A percentile compares a stretch with the other conserved stretches of the same genome.
Evolutionary conservation across 2,888 invertebrate genomes (phyloP).

Genomic region (Pheosia tremula): DNA sequence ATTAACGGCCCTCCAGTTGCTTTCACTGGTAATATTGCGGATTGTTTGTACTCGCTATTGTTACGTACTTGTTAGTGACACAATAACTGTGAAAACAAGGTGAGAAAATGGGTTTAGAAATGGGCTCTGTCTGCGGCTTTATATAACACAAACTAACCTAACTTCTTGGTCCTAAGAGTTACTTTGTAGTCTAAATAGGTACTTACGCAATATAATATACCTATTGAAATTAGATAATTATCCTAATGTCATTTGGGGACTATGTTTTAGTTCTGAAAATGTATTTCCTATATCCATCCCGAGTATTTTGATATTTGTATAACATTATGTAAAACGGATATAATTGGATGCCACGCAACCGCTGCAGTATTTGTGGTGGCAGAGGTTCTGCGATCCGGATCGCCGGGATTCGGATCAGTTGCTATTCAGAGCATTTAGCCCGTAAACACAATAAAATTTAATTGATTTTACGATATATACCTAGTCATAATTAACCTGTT

Average conservation of each 20-base stretch:
- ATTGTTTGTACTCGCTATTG: background rate
- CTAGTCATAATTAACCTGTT: no score
- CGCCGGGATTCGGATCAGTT: background rate
- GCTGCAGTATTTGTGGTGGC: background rate
- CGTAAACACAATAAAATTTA: no score
- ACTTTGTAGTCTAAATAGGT: no score
- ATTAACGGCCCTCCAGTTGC: background rate
- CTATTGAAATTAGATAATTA: no score
- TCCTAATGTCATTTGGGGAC: no score
- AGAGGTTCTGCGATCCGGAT: background rate
- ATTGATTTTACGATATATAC: no score
- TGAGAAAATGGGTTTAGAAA: background rate
- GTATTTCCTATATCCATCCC: background rate
- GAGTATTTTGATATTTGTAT: background rate
- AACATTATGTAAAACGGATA: background rate
- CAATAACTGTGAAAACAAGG: background rate
- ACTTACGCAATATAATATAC: no score
- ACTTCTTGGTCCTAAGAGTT: no score
- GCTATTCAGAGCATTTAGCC: no score
- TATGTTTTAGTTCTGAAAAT: background rate
- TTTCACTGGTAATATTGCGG: background rate
- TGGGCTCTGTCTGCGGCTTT: background rate
- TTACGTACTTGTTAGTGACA: background rate
- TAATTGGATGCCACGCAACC: background rate
- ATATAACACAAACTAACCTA: no score